Evolutionary conservation across 2,797 vertebrate species (phyloP).

Genomic region (Eulemur rubriventer): DNA sequence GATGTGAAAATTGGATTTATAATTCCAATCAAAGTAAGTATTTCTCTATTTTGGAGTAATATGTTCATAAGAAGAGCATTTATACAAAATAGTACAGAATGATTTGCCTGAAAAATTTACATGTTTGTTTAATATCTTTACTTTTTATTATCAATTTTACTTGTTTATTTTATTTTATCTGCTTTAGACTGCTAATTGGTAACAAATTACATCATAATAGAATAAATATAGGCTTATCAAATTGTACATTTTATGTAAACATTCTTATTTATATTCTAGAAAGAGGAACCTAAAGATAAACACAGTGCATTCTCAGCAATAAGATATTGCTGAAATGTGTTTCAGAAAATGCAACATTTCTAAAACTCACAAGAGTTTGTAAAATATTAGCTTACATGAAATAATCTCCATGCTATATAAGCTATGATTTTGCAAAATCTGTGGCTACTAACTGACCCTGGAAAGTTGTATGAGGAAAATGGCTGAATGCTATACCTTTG

Average conservation of each 20-base stretch:
- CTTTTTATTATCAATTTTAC: constrained; percentile 30
- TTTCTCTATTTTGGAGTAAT: not conserved
- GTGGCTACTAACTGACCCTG: not conserved
- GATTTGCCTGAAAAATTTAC: not conserved
- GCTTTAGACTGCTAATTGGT: constrained; percentile 40
- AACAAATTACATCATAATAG: constrained; percentile 29
- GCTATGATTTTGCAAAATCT: not conserved
- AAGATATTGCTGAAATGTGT: not conserved
- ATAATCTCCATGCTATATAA: not conserved
- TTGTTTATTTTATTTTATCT: constrained; percentile 34
- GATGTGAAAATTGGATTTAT: not conserved
- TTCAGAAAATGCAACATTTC: not conserved
- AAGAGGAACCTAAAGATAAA: not conserved
- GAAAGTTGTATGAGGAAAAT: not conserved
- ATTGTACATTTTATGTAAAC: not conserved
- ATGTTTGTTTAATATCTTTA: constrained; percentile 7
- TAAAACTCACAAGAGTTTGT: not conserved
- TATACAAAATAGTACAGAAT: not conserved
- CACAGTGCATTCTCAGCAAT: not conserved
- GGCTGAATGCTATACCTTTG: not conserved
- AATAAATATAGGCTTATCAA: not conserved
- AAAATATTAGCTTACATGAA: not conserved
- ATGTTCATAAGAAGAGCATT: not conserved
- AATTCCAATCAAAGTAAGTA: not conserved
- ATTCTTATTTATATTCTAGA: not conserved